Evolutionary conservation across 2,113 vertebrate species (phyloP), one percentile per base, ranked within the genome.

Genomic region (Motacilla alba): DNA sequence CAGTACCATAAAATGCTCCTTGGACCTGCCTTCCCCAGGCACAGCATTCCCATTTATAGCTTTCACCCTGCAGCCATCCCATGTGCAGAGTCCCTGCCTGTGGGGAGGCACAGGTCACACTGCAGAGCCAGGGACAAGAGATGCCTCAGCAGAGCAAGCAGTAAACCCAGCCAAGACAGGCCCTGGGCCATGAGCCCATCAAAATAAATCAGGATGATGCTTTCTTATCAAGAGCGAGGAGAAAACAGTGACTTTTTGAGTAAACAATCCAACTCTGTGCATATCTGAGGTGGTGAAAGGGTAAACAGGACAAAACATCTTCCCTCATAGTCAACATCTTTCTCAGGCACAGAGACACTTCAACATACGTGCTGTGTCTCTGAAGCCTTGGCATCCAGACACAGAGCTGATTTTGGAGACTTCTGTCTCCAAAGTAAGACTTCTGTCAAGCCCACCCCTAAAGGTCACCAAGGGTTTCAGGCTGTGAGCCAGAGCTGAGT

Each of bases 21-120:
- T 13, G 24, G 63, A 69, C 33, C 37, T 55, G 50, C 37, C 78
- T 75, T 35, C 28, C 56, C 35, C 43, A 26, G 28, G 64, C 73
- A 83, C 43, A 55, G 35, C 15, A 33, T 10, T 56, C 30, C 44
- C 13, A 4, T 55, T 67, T 23, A 20, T 5, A 89, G 64, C 16
- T 62, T 47, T 53, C 5, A 33, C 19, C 39, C 60, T 11, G 53
- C 20, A 68, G 88, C 47, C 33, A 35, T 3, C 23, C 69, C 12
- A 0, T 4, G 37, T 19, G 46, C 53, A 13, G 4, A 37, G 35
- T 24, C 1, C 52, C 24, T 33, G 75, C 66, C 83, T 0, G 0
- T 1, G 0, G 46, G 26, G 28, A 81, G n/a, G 52, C 37, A 90
- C 3, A 3, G 59, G 52, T 56, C 47, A 23, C 1, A 0, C 14